Evolutionary conservation across 2,113 vertebrate species (phyloP).

Genomic region (Menura novaehollandiae): DNA sequence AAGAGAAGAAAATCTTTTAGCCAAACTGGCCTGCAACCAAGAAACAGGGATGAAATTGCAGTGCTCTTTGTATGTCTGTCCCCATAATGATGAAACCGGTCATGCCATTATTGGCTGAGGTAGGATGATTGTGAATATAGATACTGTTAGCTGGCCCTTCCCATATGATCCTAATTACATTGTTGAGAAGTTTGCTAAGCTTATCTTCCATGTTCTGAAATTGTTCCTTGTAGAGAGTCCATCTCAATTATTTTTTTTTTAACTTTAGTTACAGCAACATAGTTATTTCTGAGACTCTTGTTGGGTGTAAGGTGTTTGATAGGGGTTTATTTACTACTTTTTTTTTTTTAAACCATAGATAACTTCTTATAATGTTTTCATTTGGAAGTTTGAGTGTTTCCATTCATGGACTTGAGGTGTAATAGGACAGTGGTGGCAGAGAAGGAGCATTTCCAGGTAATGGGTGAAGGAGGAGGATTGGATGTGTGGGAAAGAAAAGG

Average conservation of each 20-base stretch:
- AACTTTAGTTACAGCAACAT: not conserved
- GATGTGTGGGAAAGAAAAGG: not conserved
- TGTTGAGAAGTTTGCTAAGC: not conserved
- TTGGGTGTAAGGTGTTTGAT: not conserved
- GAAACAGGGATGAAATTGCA: not conserved
- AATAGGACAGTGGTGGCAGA: not conserved
- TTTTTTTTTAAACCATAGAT: not conserved
- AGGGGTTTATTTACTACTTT: not conserved
- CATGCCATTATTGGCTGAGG: not conserved
- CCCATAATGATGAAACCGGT: not conserved
- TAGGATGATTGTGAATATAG: not conserved
- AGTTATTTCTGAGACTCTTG: not conserved
- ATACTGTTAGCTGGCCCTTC: not conserved
- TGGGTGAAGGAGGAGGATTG: not conserved
- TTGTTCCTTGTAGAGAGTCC: not conserved
- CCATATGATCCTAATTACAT: not conserved
- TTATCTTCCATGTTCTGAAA: not conserved
- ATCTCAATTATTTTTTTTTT: not conserved
- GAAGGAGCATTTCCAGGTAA: not conserved
- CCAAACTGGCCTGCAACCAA: not conserved
- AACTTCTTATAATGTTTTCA: not conserved
- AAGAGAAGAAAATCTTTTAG: not conserved
- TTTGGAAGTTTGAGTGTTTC: not conserved
- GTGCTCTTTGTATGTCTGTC: not conserved
- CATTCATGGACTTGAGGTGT: not conserved